Evolutionary conservation across 2,113 vertebrate species (phyloP).

Genomic region (Cryptotis parvus): DNA sequence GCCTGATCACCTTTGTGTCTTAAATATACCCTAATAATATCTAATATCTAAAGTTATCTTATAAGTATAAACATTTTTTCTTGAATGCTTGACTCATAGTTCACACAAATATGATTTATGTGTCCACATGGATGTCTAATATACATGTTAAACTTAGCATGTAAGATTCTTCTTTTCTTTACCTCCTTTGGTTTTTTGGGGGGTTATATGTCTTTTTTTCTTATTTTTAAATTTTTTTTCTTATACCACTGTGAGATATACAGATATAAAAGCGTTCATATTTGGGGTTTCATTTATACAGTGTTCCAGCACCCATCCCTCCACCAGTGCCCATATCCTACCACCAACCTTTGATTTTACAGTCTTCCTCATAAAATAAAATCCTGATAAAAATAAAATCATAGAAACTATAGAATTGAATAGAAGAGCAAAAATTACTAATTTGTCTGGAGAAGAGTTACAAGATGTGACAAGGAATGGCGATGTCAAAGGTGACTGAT

Average conservation of each 20-base stretch:
- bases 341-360: not conserved
- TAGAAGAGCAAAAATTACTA: not conserved
- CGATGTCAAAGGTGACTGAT: not conserved
- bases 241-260: no score
- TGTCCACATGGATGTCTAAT: not conserved
- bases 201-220: no score
- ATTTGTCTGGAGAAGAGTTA: not conserved
- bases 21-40: not conserved
- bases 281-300: no score
- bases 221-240: no score
- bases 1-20: not conserved
- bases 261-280: no score
- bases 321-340: no score
- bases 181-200: not conserved
- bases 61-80: not conserved
- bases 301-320: no score
- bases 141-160: not conserved
- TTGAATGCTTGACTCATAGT: no score
- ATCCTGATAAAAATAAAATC: no score
- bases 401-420: no score
- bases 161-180: not conserved
- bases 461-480: not conserved
- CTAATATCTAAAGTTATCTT: constrained; percentile 34
- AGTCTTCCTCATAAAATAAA: no score
- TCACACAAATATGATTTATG: not conserved